Base-by-base conservation (phyloP, 2,888 invertebrate genomes). In the Rotaria socialis region DNA sequence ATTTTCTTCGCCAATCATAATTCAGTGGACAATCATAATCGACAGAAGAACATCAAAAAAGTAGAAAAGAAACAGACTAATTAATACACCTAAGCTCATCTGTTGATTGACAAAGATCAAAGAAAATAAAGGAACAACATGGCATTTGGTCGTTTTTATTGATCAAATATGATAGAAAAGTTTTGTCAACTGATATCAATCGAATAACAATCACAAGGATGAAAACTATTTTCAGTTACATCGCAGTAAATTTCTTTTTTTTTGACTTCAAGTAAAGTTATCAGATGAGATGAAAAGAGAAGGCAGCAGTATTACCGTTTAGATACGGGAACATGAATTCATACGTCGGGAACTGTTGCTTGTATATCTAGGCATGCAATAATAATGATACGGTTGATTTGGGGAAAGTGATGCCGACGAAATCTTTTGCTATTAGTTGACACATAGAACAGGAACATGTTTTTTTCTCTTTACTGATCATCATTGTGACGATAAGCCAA, bases 61-160 rank as follows among this genome's bases (percentile, higher is more conserved):
- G n/a, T 7, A n/a, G 60, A 60, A 27, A 60, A 60, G 27, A 60
- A 11, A 27, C 8, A 27, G 60, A 60, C 60, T 60, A 27, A 60
- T 60, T 60, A 60, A 27, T 60, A 60, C 60, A 60, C 60, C 60
- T 60, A 60, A 60, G 60, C 60, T 60, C 60, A 60, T 60, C 60
- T 60, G 60, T 27, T 60, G 60, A 60, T 60, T 60, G 60, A 60
- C 60, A 60, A 60, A n/a, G 60, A 60, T 60, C 60, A 60, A 60
- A 60, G 60, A 27, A 14, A 16, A 60, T 27, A 60, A 60, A 60
- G 60, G 60, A 60, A 60, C 60, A 60, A 60, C 60, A 27, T 27
- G 27, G 14, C 60, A 60, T n/a, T 60, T 60, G 60, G 60, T 60
- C 8, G 60, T 60, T 60, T 60, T 14, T 27, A 60, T n/a, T 60